Conservation (phyloP, 2,113 vertebrate species). For the Nibea coibor region DNA sequence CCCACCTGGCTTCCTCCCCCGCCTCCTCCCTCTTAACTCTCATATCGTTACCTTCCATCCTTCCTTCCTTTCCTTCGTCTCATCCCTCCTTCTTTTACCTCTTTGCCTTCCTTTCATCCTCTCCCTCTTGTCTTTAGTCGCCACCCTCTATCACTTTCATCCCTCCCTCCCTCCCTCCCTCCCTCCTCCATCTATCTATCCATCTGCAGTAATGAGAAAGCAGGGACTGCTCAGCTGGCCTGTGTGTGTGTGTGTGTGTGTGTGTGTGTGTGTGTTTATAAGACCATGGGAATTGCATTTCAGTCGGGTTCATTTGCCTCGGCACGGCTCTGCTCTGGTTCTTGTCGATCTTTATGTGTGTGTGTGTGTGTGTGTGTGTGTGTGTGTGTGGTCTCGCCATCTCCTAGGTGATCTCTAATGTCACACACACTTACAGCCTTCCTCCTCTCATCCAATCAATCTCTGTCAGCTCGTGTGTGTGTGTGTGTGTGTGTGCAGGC, state of each 20-base stretch:
- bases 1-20: constrained; percentile 10
- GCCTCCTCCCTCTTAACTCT: constrained; percentile 3
- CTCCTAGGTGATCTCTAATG: constrained; percentile 65
- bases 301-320: constrained; percentile 72
- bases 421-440: constrained; percentile 60
- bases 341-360: constrained; percentile 44
- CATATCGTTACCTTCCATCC: neutral
- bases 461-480: constrained; percentile 22
- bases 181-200: constrained; percentile 52
- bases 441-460: constrained; percentile 61
- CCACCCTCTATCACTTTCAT: constrained; percentile 4
- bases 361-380: constrained; percentile 15
- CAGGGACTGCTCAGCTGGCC: constrained; percentile 51
- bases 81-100: neutral
- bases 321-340: constrained; percentile 58
- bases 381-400: constrained; percentile 32
- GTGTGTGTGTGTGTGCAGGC: constrained; percentile 16
- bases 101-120: constrained; percentile 1
- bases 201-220: constrained; percentile 75
- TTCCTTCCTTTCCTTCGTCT: constrained; percentile 15
- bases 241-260: constrained; percentile 31
- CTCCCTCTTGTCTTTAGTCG: constrained; percentile 17
- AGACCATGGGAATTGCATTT: constrained; percentile 73
- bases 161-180: neutral
- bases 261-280: constrained; percentile 53